Conservation (phyloP, 2,113 vertebrate genomes). For the Aphelocoma coerulescens region DNA sequence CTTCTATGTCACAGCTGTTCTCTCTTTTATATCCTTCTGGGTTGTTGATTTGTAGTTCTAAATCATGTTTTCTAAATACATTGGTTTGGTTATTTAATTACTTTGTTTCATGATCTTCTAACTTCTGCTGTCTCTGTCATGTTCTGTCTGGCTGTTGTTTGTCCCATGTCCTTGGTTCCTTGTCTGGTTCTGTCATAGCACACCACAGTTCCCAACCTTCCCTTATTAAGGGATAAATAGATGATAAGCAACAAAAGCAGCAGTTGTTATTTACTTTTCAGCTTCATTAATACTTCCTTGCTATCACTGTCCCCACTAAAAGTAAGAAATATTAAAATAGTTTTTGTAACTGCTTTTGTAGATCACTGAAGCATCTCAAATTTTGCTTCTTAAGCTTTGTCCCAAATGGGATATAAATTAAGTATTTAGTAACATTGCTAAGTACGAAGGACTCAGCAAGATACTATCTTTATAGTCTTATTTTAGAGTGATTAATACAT, state of each 20-base stretch:
- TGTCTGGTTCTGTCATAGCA: not conserved
- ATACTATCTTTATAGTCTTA: slow-evolving; percentile 43
- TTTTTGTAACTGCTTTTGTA: not conserved
- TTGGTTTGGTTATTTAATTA: not conserved
- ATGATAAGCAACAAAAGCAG: not conserved
- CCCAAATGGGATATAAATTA: slow-evolving; percentile 13
- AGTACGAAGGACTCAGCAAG: slow-evolving; percentile 11
- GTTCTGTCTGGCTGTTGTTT: not conserved
- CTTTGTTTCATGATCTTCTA: not conserved
- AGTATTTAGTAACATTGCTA: not conserved
- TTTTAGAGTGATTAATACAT: slow-evolving; percentile 62
- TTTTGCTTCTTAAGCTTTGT: slow-evolving; percentile 36
- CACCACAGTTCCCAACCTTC: not conserved
- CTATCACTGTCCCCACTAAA: not conserved
- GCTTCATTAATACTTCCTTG: not conserved
- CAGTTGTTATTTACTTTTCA: not conserved
- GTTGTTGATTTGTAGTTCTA: not conserved
- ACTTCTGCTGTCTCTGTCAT: not conserved
- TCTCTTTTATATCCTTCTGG: not conserved
- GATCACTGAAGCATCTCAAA: not conserved
- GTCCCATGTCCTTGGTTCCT: not conserved
- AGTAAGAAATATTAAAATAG: not conserved
- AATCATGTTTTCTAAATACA: not conserved
- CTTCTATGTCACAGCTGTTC: not conserved
- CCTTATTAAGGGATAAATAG: not conserved